These are phyloP conservation scores for Andrena dorsata DNA, from an alignment of 2,888 invertebrate genomes.

Conservation along the genomic window DNA sequence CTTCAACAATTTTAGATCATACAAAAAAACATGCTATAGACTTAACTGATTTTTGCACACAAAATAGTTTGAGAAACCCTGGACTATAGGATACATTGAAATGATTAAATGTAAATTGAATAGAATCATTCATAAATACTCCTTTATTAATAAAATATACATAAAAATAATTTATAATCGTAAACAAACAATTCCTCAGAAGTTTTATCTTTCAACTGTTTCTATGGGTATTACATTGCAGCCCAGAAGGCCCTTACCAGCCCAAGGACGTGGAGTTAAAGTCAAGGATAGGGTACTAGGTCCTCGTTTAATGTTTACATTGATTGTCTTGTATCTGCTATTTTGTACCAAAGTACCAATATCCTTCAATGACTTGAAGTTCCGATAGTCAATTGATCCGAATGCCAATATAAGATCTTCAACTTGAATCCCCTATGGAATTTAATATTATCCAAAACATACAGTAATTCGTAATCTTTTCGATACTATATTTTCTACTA, in stretches of 20 bases:
- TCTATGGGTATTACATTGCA: slow-evolving; percentile 88
- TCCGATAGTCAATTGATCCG: slow-evolving; percentile 90
- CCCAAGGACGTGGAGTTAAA: slow-evolving; percentile 91
- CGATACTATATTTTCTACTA: not conserved
- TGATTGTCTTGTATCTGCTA: slow-evolving; percentile 86
- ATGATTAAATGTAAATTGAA: slow-evolving; percentile 13
- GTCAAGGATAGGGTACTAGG: slow-evolving; percentile 86
- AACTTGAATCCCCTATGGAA: slow-evolving; percentile 89
- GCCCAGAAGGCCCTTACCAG: slow-evolving; percentile 92
- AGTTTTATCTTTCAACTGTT: slow-evolving; percentile 82
- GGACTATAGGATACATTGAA: not conserved
- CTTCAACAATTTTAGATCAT: too few species aligned
- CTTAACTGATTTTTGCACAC: too few species aligned
- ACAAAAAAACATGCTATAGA: too few species aligned
- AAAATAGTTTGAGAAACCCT: not conserved
- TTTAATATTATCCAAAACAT: slow-evolving; percentile 15
- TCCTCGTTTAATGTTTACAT: slow-evolving; percentile 87
- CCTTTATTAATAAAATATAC: slow-evolving; percentile 57
- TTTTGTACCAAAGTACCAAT: slow-evolving; percentile 89
- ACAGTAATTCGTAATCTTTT: not conserved
- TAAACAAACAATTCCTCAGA: slow-evolving; percentile 16
- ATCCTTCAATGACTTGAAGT: slow-evolving; percentile 90
- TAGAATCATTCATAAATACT: slow-evolving; percentile 45
- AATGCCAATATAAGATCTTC: slow-evolving; percentile 91
- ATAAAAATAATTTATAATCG: slow-evolving; percentile 45